Percentiles rank a stretch among this genome's conserved stretches.
phyloP scores from a whole-genome alignment of 2,888 invertebrate genomes.

The Harpalus rufipes region DNA sequence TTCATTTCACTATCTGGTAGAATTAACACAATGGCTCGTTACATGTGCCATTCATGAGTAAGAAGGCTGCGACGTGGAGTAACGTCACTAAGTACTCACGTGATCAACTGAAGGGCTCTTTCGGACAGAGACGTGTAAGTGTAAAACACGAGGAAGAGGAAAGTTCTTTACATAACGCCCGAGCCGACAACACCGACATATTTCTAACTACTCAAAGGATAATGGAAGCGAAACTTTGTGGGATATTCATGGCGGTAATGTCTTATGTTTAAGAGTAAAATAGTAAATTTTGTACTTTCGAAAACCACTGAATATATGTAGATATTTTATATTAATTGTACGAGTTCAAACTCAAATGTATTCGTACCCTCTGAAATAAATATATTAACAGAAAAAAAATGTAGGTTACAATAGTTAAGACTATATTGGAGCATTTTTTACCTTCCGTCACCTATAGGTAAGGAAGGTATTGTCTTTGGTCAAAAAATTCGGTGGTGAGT shows the following conservation, averaged over 20 bases:
- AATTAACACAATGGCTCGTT: slow-evolving; percentile 52
- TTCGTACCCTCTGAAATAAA: too few relatives aligned
- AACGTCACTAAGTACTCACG: slow-evolving; percentile 54
- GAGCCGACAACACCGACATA: not conserved
- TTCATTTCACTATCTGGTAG: not conserved
- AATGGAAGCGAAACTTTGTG: not conserved
- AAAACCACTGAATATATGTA: too few relatives aligned
- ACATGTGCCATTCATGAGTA: slow-evolving; percentile 49
- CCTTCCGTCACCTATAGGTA: too few relatives aligned
- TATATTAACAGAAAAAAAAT: too few relatives aligned
- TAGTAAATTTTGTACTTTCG: too few relatives aligned
- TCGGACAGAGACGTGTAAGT: slow-evolving; percentile 13
- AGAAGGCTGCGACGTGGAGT: slow-evolving; percentile 15
- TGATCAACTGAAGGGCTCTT: slow-evolving; percentile 37
- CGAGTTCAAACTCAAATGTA: too few relatives aligned
- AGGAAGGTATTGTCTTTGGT: too few relatives aligned
- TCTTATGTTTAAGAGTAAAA: not conserved
- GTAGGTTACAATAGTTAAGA: too few relatives aligned
- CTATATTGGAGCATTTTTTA: too few relatives aligned
- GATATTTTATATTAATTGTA: too few relatives aligned
- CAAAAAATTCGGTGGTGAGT: too few relatives aligned
- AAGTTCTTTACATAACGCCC: slow-evolving; percentile 18
- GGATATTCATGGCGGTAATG: not conserved
- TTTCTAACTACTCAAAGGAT: slow-evolving; percentile 22
- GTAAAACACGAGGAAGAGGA: slow-evolving; percentile 39